These are phyloP conservation scores for Andrena chrysosceles DNA, from an alignment of 2,888 invertebrate genomes.

Conservation along the genomic window DNA sequence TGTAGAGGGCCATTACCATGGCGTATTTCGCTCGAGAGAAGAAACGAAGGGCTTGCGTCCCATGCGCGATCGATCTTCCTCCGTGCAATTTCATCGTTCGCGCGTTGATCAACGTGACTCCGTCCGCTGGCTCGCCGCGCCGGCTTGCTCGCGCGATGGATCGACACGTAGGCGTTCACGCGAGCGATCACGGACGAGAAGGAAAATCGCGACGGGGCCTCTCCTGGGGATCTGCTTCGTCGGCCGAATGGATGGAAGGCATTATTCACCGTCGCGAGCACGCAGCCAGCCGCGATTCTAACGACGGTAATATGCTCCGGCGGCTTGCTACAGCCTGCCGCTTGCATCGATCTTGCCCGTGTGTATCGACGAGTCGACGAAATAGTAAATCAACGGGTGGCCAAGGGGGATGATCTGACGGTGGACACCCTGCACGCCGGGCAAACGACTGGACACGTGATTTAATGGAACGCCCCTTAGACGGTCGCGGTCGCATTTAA, in stretches of 20 bases:
- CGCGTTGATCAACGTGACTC: constrained; percentile 44
- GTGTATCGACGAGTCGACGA: constrained; percentile 57
- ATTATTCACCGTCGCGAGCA: constrained; percentile 46
- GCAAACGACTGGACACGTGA: constrained; percentile 29
- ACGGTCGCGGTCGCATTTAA: constrained; percentile 53
- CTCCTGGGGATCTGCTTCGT: constrained; percentile 18
- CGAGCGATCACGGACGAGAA: neutral
- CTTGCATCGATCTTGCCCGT: constrained; percentile 59
- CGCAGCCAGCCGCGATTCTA: constrained; percentile 42
- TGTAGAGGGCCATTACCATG: constrained; percentile 15
- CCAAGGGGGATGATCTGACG: constrained; percentile 46
- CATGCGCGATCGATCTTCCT: constrained; percentile 48
- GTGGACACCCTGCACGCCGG: constrained; percentile 25
- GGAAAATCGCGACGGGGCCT: constrained; percentile 28
- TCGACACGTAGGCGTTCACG: constrained; percentile 33
- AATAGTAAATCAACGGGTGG: constrained; percentile 66
- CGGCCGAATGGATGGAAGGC: constrained; percentile 36
- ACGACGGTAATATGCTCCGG: constrained; percentile 51
- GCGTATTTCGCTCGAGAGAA: neutral
- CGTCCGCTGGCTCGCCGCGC: constrained; percentile 1
- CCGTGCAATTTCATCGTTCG: constrained; percentile 47
- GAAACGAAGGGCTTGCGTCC: constrained; percentile 1
- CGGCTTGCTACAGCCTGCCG: constrained; percentile 41
- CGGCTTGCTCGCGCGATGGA: constrained; percentile 19
- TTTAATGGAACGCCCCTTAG: constrained; percentile 42